Conservation (phyloP, 1,140 invertebrate species). For the Mamestra configurata region DNA sequence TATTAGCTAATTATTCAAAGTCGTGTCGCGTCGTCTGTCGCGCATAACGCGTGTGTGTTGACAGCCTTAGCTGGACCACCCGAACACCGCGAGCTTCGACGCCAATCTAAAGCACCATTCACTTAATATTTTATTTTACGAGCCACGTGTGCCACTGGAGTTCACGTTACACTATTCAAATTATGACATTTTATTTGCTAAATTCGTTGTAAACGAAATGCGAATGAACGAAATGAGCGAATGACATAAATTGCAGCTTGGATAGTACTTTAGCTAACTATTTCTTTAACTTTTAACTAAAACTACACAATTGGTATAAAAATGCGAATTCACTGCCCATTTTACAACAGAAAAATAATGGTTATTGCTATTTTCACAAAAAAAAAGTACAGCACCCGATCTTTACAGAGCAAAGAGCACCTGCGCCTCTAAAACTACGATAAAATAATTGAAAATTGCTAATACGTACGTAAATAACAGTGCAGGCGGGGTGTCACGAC, state of each 20-base stretch:
- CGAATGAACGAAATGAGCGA: too few relatives aligned
- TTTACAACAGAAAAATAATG: too few relatives aligned
- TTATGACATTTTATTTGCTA: constrained; percentile 11
- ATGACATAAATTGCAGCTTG: too few relatives aligned
- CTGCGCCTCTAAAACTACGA: constrained; percentile 62
- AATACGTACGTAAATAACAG: constrained; percentile 75
- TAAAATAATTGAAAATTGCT: constrained; percentile 79
- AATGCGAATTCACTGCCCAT: too few relatives aligned
- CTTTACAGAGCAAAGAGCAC: constrained; percentile 52
- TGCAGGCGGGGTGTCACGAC: constrained; percentile 70
- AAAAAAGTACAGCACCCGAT: background rate
- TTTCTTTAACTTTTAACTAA: too few relatives aligned
- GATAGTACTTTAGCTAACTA: too few relatives aligned
- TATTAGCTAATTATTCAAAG: constrained; percentile 52
- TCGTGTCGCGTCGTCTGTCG: constrained; percentile 44
- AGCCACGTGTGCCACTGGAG: constrained; percentile 57
- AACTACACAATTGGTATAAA: too few relatives aligned
- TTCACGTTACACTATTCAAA: constrained; percentile 58
- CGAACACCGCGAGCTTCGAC: constrained; percentile 45
- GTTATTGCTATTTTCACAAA: background rate
- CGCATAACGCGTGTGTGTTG: constrained; percentile 37
- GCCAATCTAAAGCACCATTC: constrained; percentile 33
- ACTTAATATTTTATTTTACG: constrained; percentile 62
- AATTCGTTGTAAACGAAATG: too few relatives aligned
- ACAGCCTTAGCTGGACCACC: constrained; percentile 45